Evolutionary conservation across 37 sponge, comb jelly and placozoan genomes (phyloP).

Genomic region (Beroe ovata): DNA sequence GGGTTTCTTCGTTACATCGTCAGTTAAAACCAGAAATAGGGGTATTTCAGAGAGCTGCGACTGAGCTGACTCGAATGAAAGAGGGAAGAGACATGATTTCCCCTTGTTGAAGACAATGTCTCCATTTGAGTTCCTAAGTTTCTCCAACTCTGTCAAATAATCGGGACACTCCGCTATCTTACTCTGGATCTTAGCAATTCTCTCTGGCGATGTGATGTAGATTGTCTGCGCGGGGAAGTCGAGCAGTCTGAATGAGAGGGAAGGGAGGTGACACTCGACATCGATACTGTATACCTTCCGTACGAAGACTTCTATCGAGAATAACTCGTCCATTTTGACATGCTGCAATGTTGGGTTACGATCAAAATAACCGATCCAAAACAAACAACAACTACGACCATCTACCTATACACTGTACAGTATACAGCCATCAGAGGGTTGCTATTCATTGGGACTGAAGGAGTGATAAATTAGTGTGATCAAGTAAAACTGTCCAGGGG

Average conservation of each 20-base stretch:
- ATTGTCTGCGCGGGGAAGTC: slow-evolving; percentile 44
- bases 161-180: slow-evolving; percentile 20
- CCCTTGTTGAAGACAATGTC: slow-evolving; percentile 56
- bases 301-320: slow-evolving; percentile 46
- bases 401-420: too few relatives aligned
- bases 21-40: slow-evolving; percentile 7
- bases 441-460: too few relatives aligned
- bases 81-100: slow-evolving; percentile 51
- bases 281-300: slow-evolving; percentile 24
- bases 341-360: not conserved
- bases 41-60: slow-evolving; percentile 22
- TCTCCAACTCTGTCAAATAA: not conserved
- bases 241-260: slow-evolving; percentile 35
- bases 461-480: too few relatives aligned
- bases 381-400: too few relatives aligned
- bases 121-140: slow-evolving; percentile 50
- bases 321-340: slow-evolving; percentile 33
- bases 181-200: slow-evolving; percentile 46
- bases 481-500: too few relatives aligned
- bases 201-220: slow-evolving; percentile 14
- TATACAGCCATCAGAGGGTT: too few relatives aligned
- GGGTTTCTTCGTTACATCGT: not conserved
- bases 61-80: slow-evolving; percentile 42
- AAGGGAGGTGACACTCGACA: not conserved
- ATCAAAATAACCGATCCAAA: too few relatives aligned